Base-by-base conservation (phyloP, 2,888 invertebrate species). In the Lypha dubia region DNA sequence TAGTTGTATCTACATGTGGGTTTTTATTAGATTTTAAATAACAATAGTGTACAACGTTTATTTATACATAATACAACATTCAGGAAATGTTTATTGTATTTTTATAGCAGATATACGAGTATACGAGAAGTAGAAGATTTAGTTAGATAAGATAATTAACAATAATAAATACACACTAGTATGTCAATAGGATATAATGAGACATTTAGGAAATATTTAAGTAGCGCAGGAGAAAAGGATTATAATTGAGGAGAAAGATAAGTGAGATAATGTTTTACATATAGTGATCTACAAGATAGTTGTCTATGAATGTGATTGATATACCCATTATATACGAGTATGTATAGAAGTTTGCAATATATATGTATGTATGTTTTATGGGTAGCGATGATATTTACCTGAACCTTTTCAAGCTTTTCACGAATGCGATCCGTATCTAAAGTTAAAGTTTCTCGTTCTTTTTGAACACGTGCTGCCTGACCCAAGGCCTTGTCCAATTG, bases 401-500 rank as follows among this genome's bases (percentile, higher is more conserved):
- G 97, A 80, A 96, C 94, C 91, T 98, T 97, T 88, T 98, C 98
- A 89, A 95, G 95, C 93, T 98, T 98, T 90, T 98, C 98, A 88
- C 96, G 94, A 90, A 97, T 94, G 88, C 98, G 94, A 91, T 98
- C 98, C 79, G 95, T 95, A 88, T 98, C 98, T 86, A 96, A 91
- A 89, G 96, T 96, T 32, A 96, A 95, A 3, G 96, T 94, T 92
- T 98, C 98, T 71, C 97, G 94, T 92, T 98, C 98, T 92, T 98
- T 98, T 93, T 97, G 97, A 90, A 97, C 94, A 76, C 98, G 94
- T 71, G 96, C 96, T 62, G 97, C 95, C 92, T 97, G 97, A 20
- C 97, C 97, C 86, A 97, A 94, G 46, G 97, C 95, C 93, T 98
- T 98, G 93, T 98, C 98, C 91, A 98, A 93, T 92, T 98, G 98